Conservation (phyloP, 2,888 invertebrate genomes). For the Flexamia atlantica region DNA sequence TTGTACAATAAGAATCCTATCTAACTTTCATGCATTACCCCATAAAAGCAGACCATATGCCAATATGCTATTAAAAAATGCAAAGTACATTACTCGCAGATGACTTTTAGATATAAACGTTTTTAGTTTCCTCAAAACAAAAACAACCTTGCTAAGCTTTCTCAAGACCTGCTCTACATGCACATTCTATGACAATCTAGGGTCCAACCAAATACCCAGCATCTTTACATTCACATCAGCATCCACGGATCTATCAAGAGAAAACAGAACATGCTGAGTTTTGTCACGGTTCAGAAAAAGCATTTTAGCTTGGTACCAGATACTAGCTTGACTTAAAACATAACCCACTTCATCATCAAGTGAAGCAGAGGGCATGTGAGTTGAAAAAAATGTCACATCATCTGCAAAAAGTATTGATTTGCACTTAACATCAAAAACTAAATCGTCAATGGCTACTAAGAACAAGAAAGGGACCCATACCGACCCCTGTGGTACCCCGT, state of each 20-base stretch:
- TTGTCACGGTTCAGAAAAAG: background rate
- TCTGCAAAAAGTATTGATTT: background rate
- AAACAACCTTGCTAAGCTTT: no score
- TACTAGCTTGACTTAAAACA: background rate
- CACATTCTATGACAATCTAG: background rate
- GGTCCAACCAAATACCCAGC: background rate
- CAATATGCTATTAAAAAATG: background rate
- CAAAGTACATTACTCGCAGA: background rate
- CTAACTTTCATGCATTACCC: background rate
- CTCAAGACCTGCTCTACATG: background rate
- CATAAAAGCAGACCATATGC: background rate
- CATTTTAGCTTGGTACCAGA: background rate
- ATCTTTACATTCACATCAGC: background rate
- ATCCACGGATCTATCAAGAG: background rate
- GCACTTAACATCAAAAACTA: background rate
- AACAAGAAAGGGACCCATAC: slow-evolving; percentile 4
- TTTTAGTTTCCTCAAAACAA: background rate
- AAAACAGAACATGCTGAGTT: slow-evolving; percentile 17
- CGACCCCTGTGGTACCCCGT: slow-evolving; percentile 37
- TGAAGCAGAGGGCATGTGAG: background rate
- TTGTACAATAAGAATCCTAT: background rate
- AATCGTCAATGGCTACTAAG: background rate
- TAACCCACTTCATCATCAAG: background rate
- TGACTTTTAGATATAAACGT: no score
- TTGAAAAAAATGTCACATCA: background rate